Conservation (phyloP, 2,797 vertebrate species). For the Buceros bicornis region DNA sequence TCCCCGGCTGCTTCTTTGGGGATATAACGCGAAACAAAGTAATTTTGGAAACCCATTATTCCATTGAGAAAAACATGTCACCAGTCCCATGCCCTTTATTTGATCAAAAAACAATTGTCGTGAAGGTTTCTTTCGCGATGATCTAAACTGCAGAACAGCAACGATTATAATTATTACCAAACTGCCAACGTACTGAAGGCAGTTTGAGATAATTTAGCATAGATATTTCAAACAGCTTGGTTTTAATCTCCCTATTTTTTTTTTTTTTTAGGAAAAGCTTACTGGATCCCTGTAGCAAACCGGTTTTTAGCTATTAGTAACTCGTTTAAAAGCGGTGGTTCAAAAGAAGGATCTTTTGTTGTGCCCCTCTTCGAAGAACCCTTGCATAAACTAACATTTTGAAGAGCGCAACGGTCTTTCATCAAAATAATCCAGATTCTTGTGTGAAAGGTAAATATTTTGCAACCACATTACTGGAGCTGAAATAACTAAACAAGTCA, state of each 20-base stretch:
- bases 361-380: neutral
- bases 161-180: conserved; percentile 29
- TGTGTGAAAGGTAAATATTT: conserved; percentile 67
- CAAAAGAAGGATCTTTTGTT: neutral
- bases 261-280: neutral
- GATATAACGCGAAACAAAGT: conserved; percentile 56
- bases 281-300: neutral
- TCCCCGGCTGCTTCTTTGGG: conserved; percentile 33
- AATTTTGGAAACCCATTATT: conserved; percentile 44
- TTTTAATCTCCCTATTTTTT: neutral
- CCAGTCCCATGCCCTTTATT: conserved; percentile 33
- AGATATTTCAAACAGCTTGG: neutral
- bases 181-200: neutral
- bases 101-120: neutral
- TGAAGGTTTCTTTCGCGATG: conserved; percentile 20
- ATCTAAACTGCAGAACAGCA: neutral
- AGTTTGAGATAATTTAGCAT: neutral
- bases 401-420: conserved; percentile 36
- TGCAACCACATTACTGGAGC: conserved; percentile 51
- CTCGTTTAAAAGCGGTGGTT: neutral
- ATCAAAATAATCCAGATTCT: conserved; percentile 67
- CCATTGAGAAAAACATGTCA: conserved; percentile 53
- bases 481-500: conserved; percentile 50
- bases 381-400: conserved; percentile 49
- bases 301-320: neutral